Percentiles rank a stretch among this genome's conserved stretches.
These are phyloP conservation scores for Apocrypta bakeri DNA, from an alignment of 1,140 invertebrate species.

Conservation along the genomic window DNA sequence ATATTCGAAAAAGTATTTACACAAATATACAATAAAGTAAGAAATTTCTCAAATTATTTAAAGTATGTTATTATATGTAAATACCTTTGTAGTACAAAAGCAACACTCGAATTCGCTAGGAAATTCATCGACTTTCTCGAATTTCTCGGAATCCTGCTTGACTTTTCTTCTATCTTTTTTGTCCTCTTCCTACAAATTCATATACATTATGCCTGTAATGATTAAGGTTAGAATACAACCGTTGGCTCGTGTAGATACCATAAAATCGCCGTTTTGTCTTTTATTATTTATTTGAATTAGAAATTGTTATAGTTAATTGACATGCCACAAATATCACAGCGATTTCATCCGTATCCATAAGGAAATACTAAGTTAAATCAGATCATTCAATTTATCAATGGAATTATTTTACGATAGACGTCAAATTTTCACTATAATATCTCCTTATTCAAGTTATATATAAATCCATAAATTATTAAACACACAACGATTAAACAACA, in stretches of 20 bases:
- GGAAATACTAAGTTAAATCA: not conserved
- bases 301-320: not conserved
- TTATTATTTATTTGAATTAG: not conserved
- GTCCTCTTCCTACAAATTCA: constrained; percentile 79
- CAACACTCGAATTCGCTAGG: constrained; percentile 96
- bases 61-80: constrained; percentile 54
- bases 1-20: constrained; percentile 44
- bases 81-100: constrained; percentile 96
- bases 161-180: constrained; percentile 82
- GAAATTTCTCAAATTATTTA: constrained; percentile 31
- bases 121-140: constrained; percentile 82
- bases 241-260: constrained; percentile 20
- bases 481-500: not conserved
- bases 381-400: not conserved
- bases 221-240: constrained; percentile 37
- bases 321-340: constrained; percentile 5
- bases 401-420: not conserved
- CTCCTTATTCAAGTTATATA: constrained; percentile 3
- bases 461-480: constrained; percentile 13
- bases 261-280: constrained; percentile 20
- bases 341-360: not conserved
- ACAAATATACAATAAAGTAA: constrained; percentile 23
- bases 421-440: constrained; percentile 25
- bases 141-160: constrained; percentile 62
- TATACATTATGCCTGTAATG: constrained; percentile 63